These are phyloP conservation scores for Ailurus styani DNA, from an alignment of 2,113 vertebrate genomes.

Conservation along the genomic window DNA sequence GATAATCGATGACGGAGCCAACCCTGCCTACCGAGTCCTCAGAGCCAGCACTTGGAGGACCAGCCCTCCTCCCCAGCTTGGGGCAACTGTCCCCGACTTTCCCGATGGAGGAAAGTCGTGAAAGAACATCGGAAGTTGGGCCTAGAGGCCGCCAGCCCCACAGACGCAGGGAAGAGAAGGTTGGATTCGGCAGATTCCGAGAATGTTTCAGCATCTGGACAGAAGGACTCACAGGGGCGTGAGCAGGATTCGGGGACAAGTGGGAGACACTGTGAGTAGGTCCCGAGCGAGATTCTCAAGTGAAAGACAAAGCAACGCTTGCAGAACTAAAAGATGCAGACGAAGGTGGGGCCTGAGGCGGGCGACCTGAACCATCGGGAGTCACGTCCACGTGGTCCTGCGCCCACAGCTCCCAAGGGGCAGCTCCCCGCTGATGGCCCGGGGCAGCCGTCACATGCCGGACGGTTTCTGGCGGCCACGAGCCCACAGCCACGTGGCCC, in stretches of 20 bases:
- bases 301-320: too few relatives aligned
- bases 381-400: accelerated
- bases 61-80: not conserved
- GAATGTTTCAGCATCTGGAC: too few relatives aligned
- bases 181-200: accelerated
- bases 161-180: not conserved
- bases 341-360: accelerated
- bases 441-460: not conserved
- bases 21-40: accelerated
- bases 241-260: too few relatives aligned
- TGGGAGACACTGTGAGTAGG: not conserved
- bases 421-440: not conserved
- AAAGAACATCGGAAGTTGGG: not conserved
- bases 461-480: too few relatives aligned
- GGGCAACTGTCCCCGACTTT: not conserved
- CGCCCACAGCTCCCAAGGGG: too few relatives aligned
- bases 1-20: too few relatives aligned
- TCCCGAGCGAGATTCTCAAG: not conserved
- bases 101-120: not conserved
- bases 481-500: too few relatives aligned
- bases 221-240: accelerated
- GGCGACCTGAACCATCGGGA: not conserved
- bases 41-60: not conserved
- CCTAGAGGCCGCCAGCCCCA: too few relatives aligned
- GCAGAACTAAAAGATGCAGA: not conserved